A percentile compares a stretch with the other conserved stretches of the same genome.
phyloP scores from a whole-genome alignment of 2,888 invertebrate genomes.

The Sesia apiformis region DNA sequence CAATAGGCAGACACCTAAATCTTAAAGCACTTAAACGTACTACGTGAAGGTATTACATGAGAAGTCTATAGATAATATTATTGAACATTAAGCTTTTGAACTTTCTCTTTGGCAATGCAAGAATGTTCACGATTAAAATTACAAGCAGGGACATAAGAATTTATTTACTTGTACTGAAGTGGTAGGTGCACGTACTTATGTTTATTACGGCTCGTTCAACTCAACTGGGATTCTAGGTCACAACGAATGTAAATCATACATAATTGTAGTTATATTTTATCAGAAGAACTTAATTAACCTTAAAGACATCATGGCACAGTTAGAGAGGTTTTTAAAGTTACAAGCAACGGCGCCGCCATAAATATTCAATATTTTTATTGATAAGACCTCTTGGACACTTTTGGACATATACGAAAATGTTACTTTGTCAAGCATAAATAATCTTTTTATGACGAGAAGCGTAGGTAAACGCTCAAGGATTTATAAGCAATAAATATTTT shows the following conservation, averaged over 20 bases:
- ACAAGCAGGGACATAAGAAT: conserved; percentile 12
- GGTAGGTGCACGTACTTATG: conserved; percentile 5
- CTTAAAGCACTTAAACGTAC: too few species aligned
- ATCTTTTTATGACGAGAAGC: conserved; percentile 74
- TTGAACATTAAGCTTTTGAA: background rate
- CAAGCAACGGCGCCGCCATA: conserved; percentile 53
- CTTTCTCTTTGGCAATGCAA: conserved; percentile 11
- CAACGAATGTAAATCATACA: too few species aligned
- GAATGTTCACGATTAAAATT: conserved; percentile 14
- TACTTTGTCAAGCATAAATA: conserved; percentile 73
- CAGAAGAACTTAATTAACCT: too few species aligned
- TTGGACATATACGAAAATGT: conserved; percentile 69
- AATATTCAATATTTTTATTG: conserved; percentile 61
- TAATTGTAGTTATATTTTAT: too few species aligned
- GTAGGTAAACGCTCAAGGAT: conserved; percentile 74
- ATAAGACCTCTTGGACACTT: conserved; percentile 59
- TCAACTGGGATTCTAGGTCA: background rate
- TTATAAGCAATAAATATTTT: conserved; percentile 74
- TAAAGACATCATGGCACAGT: too few species aligned
- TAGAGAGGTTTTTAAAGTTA: conserved; percentile 13
- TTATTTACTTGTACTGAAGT: conserved; percentile 20
- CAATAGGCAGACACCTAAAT: too few species aligned
- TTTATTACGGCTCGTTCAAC: background rate
- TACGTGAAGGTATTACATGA: background rate
- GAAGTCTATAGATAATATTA: background rate